Base-by-base conservation (phyloP, 2,888 invertebrate genomes). In the Plusia festucae region DNA sequence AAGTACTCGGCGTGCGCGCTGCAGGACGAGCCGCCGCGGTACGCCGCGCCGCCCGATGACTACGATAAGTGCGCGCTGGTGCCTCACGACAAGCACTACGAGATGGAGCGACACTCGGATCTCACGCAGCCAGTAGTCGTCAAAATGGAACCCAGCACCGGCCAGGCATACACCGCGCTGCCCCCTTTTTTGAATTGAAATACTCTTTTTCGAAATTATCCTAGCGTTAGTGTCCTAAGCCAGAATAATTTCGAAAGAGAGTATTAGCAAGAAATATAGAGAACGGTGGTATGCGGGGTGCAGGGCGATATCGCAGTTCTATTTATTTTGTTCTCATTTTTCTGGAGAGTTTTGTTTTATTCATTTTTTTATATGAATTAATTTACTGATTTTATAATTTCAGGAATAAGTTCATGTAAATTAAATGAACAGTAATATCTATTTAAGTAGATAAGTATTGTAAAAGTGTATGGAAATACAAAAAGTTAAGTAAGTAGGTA, bases 131-230 rank as follows among this genome's bases (percentile, higher is more conserved):
- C 85, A 46, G 96, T 89, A 75, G 96, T 92, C 81, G 94, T 96
- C 59, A 96, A 96, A 79, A 96, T 94, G 93, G 96, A 96, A 82
- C 96, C 96, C 22, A 94, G 72, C 72, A 66, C 79, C 30, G 81
- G 92, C 51, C 97, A 96, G 85, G 96, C 95, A 56, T 97, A 97
- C 86, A 97, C 97, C 49, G 96, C 97, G 61, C 91, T 97, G 92
- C 97, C 97, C 94, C 97, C 97, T 96, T 97, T 97, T 97, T 96
- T 97, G 96, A 97, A 97, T 94, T 97, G 95, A 95, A 95, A 95
- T 95, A 95, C 95, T 95, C 95, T 91, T 95, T 95, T 94, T 94
- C 95, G 93, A 95, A 95, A 94, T 92, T 95, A 90, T 91, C 93
- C 84, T 92, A 90, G 83, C 61, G 65, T 69, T 78, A 68, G 56